These are phyloP conservation scores for Salvelinus sp. DNA, from an alignment of 2,113 vertebrate species.

Conservation along the genomic window DNA sequence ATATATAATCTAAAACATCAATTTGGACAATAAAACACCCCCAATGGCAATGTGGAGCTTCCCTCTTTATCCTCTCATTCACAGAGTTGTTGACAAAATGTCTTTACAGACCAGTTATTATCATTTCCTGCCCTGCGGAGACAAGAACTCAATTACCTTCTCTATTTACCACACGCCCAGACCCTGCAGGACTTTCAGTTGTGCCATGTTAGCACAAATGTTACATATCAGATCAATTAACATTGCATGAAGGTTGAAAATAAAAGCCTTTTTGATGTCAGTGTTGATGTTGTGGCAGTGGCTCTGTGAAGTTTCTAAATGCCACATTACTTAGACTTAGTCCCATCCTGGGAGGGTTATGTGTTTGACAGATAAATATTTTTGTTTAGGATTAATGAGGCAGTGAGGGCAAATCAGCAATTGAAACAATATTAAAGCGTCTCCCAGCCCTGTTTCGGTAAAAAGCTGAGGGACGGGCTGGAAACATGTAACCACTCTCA, in stretches of 20 bases:
- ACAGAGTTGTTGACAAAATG: constrained; percentile 61
- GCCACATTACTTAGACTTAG: too few species aligned
- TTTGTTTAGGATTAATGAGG: too few species aligned
- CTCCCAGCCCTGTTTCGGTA: too few species aligned
- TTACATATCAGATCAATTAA: neutral
- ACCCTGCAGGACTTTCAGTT: neutral
- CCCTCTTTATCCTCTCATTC: constrained; percentile 30
- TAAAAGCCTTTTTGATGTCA: neutral
- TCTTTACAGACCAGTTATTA: constrained; percentile 53
- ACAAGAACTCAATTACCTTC: constrained; percentile 27
- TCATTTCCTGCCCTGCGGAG: constrained; percentile 55
- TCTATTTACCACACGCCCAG: constrained; percentile 4
- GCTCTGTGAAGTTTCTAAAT: too few species aligned
- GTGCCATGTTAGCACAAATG: neutral
- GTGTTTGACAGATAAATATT: too few species aligned
- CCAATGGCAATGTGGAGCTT: constrained; percentile 17
- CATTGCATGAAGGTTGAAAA: neutral
- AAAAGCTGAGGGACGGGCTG: too few species aligned
- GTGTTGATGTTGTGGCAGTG: too few species aligned
- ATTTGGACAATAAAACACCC: neutral
- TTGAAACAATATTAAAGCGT: too few species aligned
- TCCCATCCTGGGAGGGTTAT: too few species aligned
- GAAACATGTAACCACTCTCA: too few species aligned
- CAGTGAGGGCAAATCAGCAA: too few species aligned
- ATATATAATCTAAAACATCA: neutral